Evolutionary conservation across 1,140 invertebrate species (phyloP), one percentile per base, ranked within the genome.

Genomic region (Bicyclus anynana): DNA sequence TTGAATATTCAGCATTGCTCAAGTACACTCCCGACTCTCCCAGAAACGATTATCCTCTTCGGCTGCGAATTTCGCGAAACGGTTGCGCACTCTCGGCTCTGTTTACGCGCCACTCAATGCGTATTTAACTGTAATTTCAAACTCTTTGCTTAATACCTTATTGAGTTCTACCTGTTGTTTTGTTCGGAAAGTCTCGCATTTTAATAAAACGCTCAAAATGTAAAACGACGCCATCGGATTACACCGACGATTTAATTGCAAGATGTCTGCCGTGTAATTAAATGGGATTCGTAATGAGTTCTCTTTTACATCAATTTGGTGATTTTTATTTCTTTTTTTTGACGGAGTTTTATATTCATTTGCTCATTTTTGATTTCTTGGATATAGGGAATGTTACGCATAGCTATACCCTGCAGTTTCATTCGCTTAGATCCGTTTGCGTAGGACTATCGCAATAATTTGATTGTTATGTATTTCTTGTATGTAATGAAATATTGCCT

Each of bases 21-120:
- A 47, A 57, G 61, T 59, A 58, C 18, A 20, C 38, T 59, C 63
- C 40, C 52, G 42, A 55, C 54, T 54, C 54, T 69, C 51, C 64
- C 52, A 59, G 60, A 60, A 63, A 56, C 61, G 65, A 71, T 71
- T 71, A 71, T 71, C 59, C 68, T 65, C 68, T 71, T 58, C 46
- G 18, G 50, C 54, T 40, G 42, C 10, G 57, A 57, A 57, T 57
- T 58, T 61, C 40, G 21, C 46, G 59, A 67, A 65, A 68, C 62
- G 68, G 62, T 56, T 50, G 53, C 33, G 56, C 59, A 63, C 59
- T 66, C 47, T n/a, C 23, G 40, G 35, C 26, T 13, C 57, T 56
- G 48, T 65, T 62, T 59, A 58, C 37, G 27, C 48, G 21, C 47
- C 54, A 68, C 59, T 72, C 59, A 61, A 66, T 68, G 65, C 54